Conservation (phyloP, 2,888 invertebrate species). For the Ischnus inquisitorius region DNA sequence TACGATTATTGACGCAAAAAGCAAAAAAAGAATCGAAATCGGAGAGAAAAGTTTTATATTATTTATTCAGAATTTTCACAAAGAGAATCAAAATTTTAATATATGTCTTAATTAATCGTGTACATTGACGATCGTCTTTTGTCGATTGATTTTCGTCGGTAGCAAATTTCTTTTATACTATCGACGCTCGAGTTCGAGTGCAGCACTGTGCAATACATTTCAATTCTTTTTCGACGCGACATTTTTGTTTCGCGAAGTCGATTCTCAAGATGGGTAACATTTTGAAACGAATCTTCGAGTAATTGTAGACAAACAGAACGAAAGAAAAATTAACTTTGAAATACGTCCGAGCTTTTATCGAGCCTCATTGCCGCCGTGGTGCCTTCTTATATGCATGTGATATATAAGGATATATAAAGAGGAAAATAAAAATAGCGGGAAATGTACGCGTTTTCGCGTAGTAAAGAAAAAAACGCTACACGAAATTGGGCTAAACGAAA, state of each 20-base stretch:
- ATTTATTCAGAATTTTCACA: constrained; percentile 67
- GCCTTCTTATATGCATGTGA: constrained; percentile 81
- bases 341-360: constrained; percentile 56
- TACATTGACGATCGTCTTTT: constrained; percentile 21
- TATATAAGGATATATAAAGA: constrained; percentile 76
- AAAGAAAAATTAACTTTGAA: constrained; percentile 5
- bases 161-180: constrained; percentile 43
- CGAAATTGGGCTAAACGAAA: constrained; percentile 68
- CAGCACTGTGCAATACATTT: constrained; percentile 51
- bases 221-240: neutral
- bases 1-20: constrained; percentile 6
- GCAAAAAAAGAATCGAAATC: constrained; percentile 10
- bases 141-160: constrained; percentile 26
- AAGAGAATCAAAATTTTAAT: constrained; percentile 77
- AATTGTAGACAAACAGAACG: constrained; percentile 6
- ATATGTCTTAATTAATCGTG: constrained; percentile 67
- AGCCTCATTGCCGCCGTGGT: constrained; percentile 70
- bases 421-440: constrained; percentile 47
- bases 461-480: constrained; percentile 15
- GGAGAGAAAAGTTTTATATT: constrained; percentile 60
- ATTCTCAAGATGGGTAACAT: constrained; percentile 32
- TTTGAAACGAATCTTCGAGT: constrained; percentile 18
- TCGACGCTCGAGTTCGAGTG: constrained; percentile 37
- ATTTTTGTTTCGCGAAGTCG: constrained; percentile 32
- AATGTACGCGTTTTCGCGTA: constrained; percentile 20